Evolutionary conservation across 1,140 invertebrate species (phyloP).

Genomic region (Choristoneura fumiferana): DNA sequence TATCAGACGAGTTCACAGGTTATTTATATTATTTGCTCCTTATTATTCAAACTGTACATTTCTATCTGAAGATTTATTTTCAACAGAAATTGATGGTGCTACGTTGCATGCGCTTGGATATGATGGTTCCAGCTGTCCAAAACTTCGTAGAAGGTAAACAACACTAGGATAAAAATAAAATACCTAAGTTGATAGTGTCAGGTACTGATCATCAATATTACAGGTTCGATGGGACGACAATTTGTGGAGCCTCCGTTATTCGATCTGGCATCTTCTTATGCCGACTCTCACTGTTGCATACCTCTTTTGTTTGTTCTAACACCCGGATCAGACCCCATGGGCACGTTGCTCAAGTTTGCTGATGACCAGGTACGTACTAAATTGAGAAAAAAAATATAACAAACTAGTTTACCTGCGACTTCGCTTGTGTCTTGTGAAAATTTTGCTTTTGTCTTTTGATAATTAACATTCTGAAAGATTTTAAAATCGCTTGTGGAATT

Average conservation of each 20-base stretch:
- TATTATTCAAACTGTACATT: no score
- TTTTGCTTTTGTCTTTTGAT: no score
- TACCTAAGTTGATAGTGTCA: slow-evolving; percentile 20
- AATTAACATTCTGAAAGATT: no score
- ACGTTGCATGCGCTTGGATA: slow-evolving; percentile 91
- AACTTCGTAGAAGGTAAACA: slow-evolving; percentile 84
- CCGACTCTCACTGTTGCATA: slow-evolving; percentile 90
- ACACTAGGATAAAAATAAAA: slow-evolving; percentile 20
- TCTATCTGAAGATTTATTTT: no score
- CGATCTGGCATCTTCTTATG: slow-evolving; percentile 90
- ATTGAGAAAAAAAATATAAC: no score
- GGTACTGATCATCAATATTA: background rate
- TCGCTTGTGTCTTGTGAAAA: no score
- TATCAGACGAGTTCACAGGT: slow-evolving; percentile 34
- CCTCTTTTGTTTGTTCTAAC: slow-evolving; percentile 95
- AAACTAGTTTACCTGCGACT: no score
- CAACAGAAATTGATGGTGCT: slow-evolving; percentile 87
- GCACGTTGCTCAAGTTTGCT: slow-evolving; percentile 91
- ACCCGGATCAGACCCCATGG: slow-evolving; percentile 95
- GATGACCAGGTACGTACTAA: slow-evolving; percentile 88
- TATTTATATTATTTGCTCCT: no score
- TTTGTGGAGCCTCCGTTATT: slow-evolving; percentile 94
- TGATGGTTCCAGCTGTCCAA: slow-evolving; percentile 91
- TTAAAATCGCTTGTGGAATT: no score
- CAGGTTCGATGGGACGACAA: slow-evolving; percentile 82